phyloP scores from a whole-genome alignment of 2,888 invertebrate species.

The Operophtera brumata region DNA sequence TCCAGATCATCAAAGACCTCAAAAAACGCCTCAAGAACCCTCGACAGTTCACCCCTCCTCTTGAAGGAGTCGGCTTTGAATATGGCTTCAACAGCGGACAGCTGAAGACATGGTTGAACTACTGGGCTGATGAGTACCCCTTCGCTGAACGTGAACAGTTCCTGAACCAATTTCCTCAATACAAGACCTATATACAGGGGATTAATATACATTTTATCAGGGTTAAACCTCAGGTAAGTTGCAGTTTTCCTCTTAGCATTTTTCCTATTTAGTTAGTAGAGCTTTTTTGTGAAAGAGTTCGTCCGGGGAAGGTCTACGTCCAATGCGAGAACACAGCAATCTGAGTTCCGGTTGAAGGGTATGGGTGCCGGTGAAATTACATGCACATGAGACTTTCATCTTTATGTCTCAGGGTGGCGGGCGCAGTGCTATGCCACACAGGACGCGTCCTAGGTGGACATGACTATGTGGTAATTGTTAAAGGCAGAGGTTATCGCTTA shows the following conservation, averaged over 20 bases:
- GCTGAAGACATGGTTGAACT: conserved; percentile 82
- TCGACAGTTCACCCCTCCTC: conserved; percentile 69
- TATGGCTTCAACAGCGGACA: conserved; percentile 90
- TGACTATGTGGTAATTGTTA: no score
- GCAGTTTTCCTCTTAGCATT: not conserved
- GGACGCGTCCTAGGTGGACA: no score
- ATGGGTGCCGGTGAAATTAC: no score
- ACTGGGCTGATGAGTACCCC: conserved; percentile 90
- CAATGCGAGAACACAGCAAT: no score
- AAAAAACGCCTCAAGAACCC: conserved; percentile 51
- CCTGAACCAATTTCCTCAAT: conserved; percentile 88
- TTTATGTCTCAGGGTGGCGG: no score
- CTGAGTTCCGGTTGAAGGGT: no score
- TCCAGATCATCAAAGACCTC: conserved; percentile 58
- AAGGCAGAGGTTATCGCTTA: no score
- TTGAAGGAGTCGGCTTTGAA: conserved; percentile 86
- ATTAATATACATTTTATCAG: conserved; percentile 87
- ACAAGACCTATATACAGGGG: conserved; percentile 86
- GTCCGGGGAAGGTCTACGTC: no score
- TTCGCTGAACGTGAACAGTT: conserved; percentile 80
- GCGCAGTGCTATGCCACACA: no score
- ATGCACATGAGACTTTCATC: no score
- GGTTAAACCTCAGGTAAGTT: conserved; percentile 77
- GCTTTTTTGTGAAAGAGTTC: no score
- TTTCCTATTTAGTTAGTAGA: no score